phyloP scores from a whole-genome alignment of 2,888 invertebrate genomes.

The Sthenelais limicola region DNA sequence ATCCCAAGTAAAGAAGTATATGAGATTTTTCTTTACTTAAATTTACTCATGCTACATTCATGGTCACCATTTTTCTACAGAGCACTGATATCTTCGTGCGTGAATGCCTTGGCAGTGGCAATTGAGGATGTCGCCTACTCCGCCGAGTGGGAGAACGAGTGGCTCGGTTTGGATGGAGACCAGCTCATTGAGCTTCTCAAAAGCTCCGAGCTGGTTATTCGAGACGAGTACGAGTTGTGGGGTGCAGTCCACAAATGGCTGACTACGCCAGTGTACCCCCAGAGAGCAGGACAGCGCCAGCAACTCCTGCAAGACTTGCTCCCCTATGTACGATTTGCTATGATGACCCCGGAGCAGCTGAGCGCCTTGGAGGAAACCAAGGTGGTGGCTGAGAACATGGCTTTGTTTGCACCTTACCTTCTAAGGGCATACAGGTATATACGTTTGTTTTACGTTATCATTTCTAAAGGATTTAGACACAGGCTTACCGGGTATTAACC shows the following conservation, averaged over 20 bases:
- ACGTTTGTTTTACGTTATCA: too few relatives aligned
- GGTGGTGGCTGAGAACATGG: conserved; percentile 78
- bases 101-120: conserved; percentile 62
- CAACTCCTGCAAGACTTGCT: conserved; percentile 75
- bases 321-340: conserved; percentile 88
- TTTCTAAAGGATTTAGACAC: too few relatives aligned
- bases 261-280: conserved; percentile 74
- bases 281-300: conserved; percentile 75
- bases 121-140: conserved; percentile 68
- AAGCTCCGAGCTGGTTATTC: conserved; percentile 89
- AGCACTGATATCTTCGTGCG: conserved; percentile 59
- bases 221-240: conserved; percentile 89
- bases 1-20: too few relatives aligned
- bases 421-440: conserved; percentile 73
- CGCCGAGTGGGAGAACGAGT: conserved; percentile 78
- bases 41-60: too few relatives aligned
- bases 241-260: conserved; percentile 85
- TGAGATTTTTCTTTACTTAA: too few relatives aligned
- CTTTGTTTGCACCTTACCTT: conserved; percentile 69
- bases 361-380: conserved; percentile 86
- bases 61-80: conserved; percentile 57
- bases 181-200: conserved; percentile 80
- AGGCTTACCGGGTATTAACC: too few relatives aligned
- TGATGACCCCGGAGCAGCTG: conserved; percentile 93
- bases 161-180: conserved; percentile 86